Evolutionary conservation across 1,140 invertebrate genomes (phyloP), one percentile per base, ranked within the genome.

Genomic region (Goniozus legneri): DNA sequence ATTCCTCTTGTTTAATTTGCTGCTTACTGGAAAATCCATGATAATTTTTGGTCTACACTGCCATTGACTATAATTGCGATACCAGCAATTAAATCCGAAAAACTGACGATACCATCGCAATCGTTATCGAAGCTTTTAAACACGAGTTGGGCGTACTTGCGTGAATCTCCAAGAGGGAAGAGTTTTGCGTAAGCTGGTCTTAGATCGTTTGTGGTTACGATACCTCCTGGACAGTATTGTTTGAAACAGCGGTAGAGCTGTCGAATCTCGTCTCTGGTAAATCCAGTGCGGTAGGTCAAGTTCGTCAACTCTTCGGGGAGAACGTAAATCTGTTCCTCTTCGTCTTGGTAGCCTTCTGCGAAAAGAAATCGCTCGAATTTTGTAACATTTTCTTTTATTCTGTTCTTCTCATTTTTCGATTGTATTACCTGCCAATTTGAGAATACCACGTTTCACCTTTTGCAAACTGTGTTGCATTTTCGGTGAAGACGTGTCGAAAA

Each of bases 1-100:
- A n/a, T n/a, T n/a, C n/a, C n/a, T n/a, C n/a, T n/a, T 20, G 30
- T 41, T n/a, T n/a, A n/a, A n/a, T n/a, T n/a, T n/a, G n/a, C n/a
- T 14, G 38, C 48, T 53, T 27, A 71, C 71, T 53, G 52, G 33
- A 73, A 73, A 50, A 73, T 71, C 71, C 71, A 73, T 2, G 54
- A 54, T 1, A 71, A 60, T 32, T 69, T 73, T 15, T 71, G 51
- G 20, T 71, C 67, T 0, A 48, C 35, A n/a, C 54, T 50, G 1
- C 68, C 67, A 18, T 67, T 69, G 1, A 65, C 39, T 10, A 71
- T 71, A 8, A 33, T 53, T 4, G 62, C 47, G 41, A 69, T 46
- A 4, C 50, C 55, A 2, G n/a, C 34, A 1, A 71, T 45, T 3
- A 73, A 53, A 53, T 73, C 68, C n/a, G 37, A 42, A 19, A 73